Evolutionary conservation across 2,888 invertebrate genomes (phyloP), one percentile per base, ranked within the genome.

Genomic region (Tiliacea aurago): DNA sequence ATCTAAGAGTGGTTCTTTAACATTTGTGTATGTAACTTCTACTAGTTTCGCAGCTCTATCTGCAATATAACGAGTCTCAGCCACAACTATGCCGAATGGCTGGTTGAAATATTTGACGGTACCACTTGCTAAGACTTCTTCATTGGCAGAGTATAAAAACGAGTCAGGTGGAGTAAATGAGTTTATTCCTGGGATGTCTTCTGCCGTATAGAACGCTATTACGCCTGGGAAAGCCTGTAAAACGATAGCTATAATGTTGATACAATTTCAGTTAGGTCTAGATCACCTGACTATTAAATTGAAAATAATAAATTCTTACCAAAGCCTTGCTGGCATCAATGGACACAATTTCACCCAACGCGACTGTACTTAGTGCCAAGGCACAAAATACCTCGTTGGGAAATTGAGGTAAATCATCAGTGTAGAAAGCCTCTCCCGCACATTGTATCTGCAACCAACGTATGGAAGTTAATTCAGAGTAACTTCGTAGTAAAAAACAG

Each of bases 161-260:
- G 74, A 37, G 68, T 74, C 80, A 0, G 76, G 76, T 13, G 95
- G 91, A 33, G 95, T 95, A 80, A 96, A 97, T n/a, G 94, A 91
- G 90, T 98, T 98, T 63, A 91, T 87, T 7, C 98, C 98, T 0
- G 98, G 97, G 73, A 98, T 96, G 84, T 98, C 97, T 84, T 97
- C 95, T 20, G 97, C 97, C 15, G 96, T 93, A 75, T 97, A 97
- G 84, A 97, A 97, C 11, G 96, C 96, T 55, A 97, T 91, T 0
- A 98, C 97, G 0, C 97, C 98, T 47, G 96, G 94, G 51, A 96
- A 89, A 83, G 93, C 72, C 81, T 83, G 37, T 9, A 18, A 53
- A 62, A 33, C 33, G n/a, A 33, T n/a, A 49, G 15, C 3, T 10
- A n/a, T n/a, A 20, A n/a, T 47, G 13, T 20, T 23, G 13, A 47